Evolutionary conservation across 2,888 invertebrate species (phyloP), one percentile per base, ranked within the genome.

Genomic region (Mythimna vitellina): DNA sequence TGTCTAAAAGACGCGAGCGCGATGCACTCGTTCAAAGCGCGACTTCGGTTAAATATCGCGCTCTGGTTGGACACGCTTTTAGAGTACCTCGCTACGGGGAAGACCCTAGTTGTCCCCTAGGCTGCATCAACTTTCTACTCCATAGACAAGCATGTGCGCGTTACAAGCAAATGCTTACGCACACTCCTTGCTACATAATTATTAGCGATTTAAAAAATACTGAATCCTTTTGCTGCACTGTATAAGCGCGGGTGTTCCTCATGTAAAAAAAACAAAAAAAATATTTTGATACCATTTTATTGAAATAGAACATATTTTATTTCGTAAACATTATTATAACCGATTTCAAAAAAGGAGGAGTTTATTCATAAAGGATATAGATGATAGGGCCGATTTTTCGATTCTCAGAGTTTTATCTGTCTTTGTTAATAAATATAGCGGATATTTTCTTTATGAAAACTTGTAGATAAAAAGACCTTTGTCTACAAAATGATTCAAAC

Each of bases 221-320:
- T 42, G 42, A 14, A 46, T 17, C 5, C 14, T 46, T 17, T 46
- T 46, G 17, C 7, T 17, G 46, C 20, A 46, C 20, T 46, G 7
- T 20, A 5, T 20, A 6, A 20, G 46, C 9, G 46, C 42, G 4
- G n/a, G 29, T n/a, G 49, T 32, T 1, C n/a, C n/a, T 10, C 22
- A 22, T 8, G 38, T 9, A 49, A 42, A 22, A 63, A 68, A 57
- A 67, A 72, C 3, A 64, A 53, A 58, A 32, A 42, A 42, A 66
- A 22, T 42, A 63, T 58, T 42, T 69, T 69, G 38, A 79, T 73
- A 83, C 65, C 73, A 76, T 69, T 85, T 80, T 75, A 80, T 75
- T 85, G 65, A 81, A 85, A 81, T 76, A 71, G 65, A 79, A 74
- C 76, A 64, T 56, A 73, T 70, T 78, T 76, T 66, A 72, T 74